These are phyloP conservation scores for Buceros bicornis DNA, from an alignment of 2,797 vertebrate species.

Conservation along the genomic window DNA sequence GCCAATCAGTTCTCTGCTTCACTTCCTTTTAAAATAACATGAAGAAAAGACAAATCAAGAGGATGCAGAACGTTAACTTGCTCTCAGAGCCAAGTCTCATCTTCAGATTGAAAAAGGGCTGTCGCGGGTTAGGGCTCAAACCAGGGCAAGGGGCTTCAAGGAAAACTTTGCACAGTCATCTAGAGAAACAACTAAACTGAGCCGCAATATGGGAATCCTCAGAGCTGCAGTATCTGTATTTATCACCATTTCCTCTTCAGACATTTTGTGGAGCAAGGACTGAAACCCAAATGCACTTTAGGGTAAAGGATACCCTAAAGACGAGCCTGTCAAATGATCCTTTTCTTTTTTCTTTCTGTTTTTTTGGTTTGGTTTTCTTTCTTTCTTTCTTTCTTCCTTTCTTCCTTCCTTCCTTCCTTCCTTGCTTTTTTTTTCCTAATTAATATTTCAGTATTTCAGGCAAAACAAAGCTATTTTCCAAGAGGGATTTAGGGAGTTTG, in stretches of 20 bases:
- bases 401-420: too few relatives aligned
- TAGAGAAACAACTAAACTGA: background rate
- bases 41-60: background rate
- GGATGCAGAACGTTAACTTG: background rate
- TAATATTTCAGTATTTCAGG: background rate
- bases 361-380: background rate
- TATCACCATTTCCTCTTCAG: background rate
- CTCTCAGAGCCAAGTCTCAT: background rate
- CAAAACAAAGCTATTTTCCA: background rate
- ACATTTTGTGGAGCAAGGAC: background rate
- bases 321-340: background rate
- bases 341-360: background rate
- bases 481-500: background rate
- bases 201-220: background rate
- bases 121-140: too few relatives aligned
- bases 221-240: background rate
- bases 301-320: background rate
- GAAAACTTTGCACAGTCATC: background rate
- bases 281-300: background rate
- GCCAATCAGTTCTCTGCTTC: background rate
- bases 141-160: background rate
- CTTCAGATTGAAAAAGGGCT: constrained; percentile 16
- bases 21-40: background rate
- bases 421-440: background rate
- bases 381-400: too few relatives aligned